Evolutionary conservation across 2,888 invertebrate genomes (phyloP).

Genomic region (Neoscelio sp.): DNA sequence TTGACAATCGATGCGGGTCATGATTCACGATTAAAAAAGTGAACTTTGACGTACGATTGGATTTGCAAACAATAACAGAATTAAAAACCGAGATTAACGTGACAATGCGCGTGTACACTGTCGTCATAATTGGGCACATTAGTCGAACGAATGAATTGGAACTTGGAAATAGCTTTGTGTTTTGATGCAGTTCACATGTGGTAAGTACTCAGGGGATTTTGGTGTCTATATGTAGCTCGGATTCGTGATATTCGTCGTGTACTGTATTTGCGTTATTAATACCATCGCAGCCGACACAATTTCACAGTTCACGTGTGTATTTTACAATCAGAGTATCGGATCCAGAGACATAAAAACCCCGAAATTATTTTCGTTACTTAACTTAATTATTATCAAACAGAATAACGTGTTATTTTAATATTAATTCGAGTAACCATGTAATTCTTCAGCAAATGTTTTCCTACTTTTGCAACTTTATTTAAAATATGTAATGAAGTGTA

Average conservation of each 20-base stretch:
- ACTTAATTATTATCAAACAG: too few relatives aligned
- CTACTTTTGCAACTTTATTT: too few relatives aligned
- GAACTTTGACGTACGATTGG: too few relatives aligned
- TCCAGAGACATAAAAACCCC: constrained; percentile 6
- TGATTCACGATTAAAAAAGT: too few relatives aligned
- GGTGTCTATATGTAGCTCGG: constrained; percentile 33
- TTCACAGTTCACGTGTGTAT: constrained; percentile 31
- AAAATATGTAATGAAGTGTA: too few relatives aligned
- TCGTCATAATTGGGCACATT: constrained; percentile 12
- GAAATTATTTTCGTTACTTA: constrained; percentile 8
- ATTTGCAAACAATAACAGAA: neutral
- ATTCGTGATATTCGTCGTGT: constrained; percentile 33
- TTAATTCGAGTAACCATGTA: too few relatives aligned
- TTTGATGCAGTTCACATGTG: constrained; percentile 65
- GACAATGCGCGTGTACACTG: constrained; percentile 1
- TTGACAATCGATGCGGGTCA: too few relatives aligned
- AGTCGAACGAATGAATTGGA: constrained; percentile 58
- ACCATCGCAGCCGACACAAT: constrained; percentile 11
- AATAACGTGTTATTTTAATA: too few relatives aligned
- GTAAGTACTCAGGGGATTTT: constrained; percentile 44
- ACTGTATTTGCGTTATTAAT: constrained; percentile 52
- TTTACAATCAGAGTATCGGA: constrained; percentile 9
- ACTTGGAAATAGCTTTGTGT: constrained; percentile 71
- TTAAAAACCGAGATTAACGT: too few relatives aligned
- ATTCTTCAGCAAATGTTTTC: too few relatives aligned